Conservation (phyloP, 2,888 invertebrate genomes). For the Hirtodrosophila duncani region DNA sequence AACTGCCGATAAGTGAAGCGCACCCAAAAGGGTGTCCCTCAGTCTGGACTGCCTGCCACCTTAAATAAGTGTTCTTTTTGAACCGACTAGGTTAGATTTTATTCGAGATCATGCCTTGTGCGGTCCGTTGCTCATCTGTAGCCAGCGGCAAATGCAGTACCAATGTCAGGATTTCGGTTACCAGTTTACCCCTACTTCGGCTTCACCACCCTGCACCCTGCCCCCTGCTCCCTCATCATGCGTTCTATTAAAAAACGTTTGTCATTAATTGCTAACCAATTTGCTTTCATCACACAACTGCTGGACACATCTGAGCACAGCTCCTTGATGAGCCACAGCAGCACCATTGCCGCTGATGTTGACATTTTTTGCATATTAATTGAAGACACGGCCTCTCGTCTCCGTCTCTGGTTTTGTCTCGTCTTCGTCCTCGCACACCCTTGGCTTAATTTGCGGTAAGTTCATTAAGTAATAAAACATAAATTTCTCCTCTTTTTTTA, state of each 20-base stretch:
- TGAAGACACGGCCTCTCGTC: conserved; percentile 50
- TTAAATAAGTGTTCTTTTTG: no score
- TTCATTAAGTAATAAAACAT: conserved; percentile 77
- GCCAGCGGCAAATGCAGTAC: no score
- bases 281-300: conserved; percentile 44
- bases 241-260: conserved; percentile 60
- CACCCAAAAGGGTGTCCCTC: no score
- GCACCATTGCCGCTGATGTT: conserved; percentile 56
- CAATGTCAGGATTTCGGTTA: no score
- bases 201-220: conserved; percentile 17
- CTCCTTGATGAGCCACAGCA: conserved; percentile 40
- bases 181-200: background rate
- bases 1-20: no score
- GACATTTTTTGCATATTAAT: conserved; percentile 77
- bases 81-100: no score
- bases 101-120: no score
- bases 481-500: conserved; percentile 46
- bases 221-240: conserved; percentile 28
- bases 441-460: conserved; percentile 73
- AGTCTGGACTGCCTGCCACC: no score
- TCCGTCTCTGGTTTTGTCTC: conserved; percentile 13
- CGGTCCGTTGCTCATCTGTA: no score
- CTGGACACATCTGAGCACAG: conserved; percentile 28
- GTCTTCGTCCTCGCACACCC: conserved; percentile 31
- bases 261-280: conserved; percentile 63